These are phyloP conservation scores for Drosophila pseudoananassae DNA, from an alignment of 1,140 invertebrate genomes.

Conservation along the genomic window DNA sequence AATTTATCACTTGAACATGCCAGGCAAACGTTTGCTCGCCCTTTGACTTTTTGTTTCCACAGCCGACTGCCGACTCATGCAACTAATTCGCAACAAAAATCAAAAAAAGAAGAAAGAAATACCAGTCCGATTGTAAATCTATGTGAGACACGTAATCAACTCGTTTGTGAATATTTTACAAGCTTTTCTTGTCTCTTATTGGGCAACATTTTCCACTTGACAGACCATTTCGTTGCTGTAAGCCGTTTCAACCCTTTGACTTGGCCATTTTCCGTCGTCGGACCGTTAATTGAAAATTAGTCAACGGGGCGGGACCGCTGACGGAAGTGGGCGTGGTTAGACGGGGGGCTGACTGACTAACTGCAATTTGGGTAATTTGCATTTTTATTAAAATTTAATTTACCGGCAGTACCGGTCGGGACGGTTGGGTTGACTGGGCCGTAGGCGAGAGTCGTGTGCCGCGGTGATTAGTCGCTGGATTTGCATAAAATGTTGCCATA, in stretches of 20 bases:
- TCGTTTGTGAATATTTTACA: constrained; percentile 74
- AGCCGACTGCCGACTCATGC: constrained; percentile 26
- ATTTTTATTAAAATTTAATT: constrained; percentile 81
- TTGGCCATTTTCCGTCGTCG: constrained; percentile 35
- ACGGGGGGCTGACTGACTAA: constrained; percentile 17
- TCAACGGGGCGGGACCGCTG: constrained; percentile 30
- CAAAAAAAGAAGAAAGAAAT: constrained; percentile 17
- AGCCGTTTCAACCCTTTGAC: constrained; percentile 46
- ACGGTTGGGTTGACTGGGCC: background rate
- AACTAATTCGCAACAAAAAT: constrained; percentile 51
- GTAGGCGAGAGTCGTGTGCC: constrained; percentile 19
- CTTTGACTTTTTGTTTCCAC: constrained; percentile 22
- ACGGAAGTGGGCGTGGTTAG: constrained; percentile 62
- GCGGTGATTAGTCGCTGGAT: constrained; percentile 68
- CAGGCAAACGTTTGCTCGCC: constrained; percentile 52
- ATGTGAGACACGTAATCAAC: constrained; percentile 80
- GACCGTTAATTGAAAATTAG: constrained; percentile 76
- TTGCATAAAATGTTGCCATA: constrained; percentile 76
- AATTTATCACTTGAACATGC: constrained; percentile 82
- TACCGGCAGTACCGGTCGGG: constrained; percentile 22
- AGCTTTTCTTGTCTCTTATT: constrained; percentile 26
- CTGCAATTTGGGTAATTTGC: constrained; percentile 74
- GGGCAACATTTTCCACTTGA: constrained; percentile 68
- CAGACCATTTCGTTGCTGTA: constrained; percentile 8
- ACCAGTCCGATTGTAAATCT: constrained; percentile 61